Percentiles rank a stretch among this genome's conserved stretches.
Conservation (phyloP, 2,113 vertebrate genomes). For the Marmota monax region DNA sequence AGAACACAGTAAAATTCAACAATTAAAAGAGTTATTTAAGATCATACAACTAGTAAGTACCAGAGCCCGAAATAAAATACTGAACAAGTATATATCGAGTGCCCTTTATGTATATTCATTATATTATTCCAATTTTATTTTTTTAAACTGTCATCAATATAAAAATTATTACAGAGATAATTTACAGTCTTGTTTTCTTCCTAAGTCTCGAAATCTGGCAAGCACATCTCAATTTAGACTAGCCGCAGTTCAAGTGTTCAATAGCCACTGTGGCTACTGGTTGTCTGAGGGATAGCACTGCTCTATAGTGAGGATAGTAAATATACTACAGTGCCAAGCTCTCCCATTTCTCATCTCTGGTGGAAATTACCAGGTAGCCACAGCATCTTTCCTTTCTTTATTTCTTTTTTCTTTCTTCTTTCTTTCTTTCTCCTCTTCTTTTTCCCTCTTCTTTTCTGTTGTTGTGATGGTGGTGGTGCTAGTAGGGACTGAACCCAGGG, state of each 20-base stretch:
- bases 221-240: not conserved
- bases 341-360: too few relatives aligned
- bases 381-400: too few relatives aligned
- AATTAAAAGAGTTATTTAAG: not conserved
- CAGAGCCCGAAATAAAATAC: not conserved
- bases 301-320: not conserved
- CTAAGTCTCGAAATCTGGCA: not conserved
- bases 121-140: not conserved
- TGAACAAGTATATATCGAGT: too few relatives aligned
- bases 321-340: too few relatives aligned
- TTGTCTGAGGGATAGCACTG: not conserved
- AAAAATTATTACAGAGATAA: not conserved
- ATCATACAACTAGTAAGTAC: not conserved
- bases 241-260: not conserved
- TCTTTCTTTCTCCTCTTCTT: too few relatives aligned
- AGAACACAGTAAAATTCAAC: not conserved
- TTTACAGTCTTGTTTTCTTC: not conserved
- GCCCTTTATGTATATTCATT: not conserved
- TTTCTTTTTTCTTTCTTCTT: not conserved
- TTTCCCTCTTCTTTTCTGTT: too few relatives aligned
- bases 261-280: not conserved
- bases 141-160: not conserved
- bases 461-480: too few relatives aligned
- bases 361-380: not conserved
- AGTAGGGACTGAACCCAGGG: too few relatives aligned